Evolutionary conservation across 2,797 vertebrate genomes (phyloP), one percentile per base, ranked within the genome.

Genomic region (Cercopithecus neglectus): DNA sequence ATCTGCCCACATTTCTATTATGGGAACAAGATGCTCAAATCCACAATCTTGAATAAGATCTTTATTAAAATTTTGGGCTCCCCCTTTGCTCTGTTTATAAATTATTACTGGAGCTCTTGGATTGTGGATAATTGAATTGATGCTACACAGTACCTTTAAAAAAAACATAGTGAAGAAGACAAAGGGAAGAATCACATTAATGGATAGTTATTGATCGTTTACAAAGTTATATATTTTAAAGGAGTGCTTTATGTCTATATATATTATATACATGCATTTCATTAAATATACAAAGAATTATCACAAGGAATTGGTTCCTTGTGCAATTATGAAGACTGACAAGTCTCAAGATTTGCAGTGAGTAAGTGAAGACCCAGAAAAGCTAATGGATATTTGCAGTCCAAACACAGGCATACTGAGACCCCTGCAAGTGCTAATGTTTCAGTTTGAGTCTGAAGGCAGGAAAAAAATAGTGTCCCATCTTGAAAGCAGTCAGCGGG

Each of bases 1-100:
- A 86, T 99, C 99, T 79, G 99, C 99, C 99, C 99, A 99, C 97
- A 99, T 97, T 94, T 99, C 98, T 98, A 99, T 94, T 0, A 99
- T 98, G 1, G 99, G 98, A 11, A 99, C 96, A 53, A 99, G 98
- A 83, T 98, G 98, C 86, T 99, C 98, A 98, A 99, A 99, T 84
- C 98, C 99, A 36, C 96, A 97, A 30, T 90, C 98, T 70, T 98
- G 97, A 19, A 30, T 33, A 6, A 88, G 64, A 41, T 93, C 96
- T 55, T 98, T 84, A 17, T 53, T 44, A 19, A 10, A 28, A 44
- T 89, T 96, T 76, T 97, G 97, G 76, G 44, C 22, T 13, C 94
- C 89, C 59, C 98, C 97, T 98, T 98, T 98, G 86, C 98, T 98
- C 92, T 97, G 97, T 70, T 98, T 98, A 97, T 98, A 99, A 85